phyloP scores from a whole-genome alignment of 1,140 invertebrate species.

The Tachypleus tridentatus region DNA sequence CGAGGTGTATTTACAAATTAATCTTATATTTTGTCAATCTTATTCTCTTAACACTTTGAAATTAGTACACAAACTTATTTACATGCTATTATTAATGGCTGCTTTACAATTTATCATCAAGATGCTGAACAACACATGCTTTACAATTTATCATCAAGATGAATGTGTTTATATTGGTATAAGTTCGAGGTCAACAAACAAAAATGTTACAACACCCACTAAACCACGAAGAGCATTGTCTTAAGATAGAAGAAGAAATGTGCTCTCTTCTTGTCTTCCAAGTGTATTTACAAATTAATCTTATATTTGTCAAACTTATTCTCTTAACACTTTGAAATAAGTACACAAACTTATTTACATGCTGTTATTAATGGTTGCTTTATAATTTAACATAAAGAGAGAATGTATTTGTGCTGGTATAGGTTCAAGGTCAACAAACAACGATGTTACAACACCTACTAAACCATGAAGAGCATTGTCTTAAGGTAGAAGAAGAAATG shows the following conservation, averaged over 20 bases:
- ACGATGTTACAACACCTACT: not conserved
- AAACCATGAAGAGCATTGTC: not conserved
- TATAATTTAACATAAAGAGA: too few relatives aligned
- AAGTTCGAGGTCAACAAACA: not conserved
- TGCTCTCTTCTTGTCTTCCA: not conserved
- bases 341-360: too few relatives aligned
- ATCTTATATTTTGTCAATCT: not conserved
- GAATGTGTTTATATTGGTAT: too few relatives aligned
- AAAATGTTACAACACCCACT: not conserved
- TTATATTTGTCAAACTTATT: slow-evolving; percentile 1
- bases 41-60: slow-evolving; percentile 10
- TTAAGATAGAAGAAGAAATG: too few relatives aligned
- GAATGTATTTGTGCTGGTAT: too few relatives aligned
- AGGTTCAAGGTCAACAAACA: not conserved
- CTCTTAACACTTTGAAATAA: slow-evolving; percentile 3
- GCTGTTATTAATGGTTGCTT: too few relatives aligned
- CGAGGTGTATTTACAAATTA: not conserved
- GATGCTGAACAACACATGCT: too few relatives aligned
- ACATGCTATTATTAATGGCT: too few relatives aligned
- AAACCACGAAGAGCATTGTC: not conserved
- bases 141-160: too few relatives aligned
- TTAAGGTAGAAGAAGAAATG: not conserved
- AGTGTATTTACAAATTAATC: not conserved
- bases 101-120: too few relatives aligned
- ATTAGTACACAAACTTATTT: too few relatives aligned